Evolutionary conservation across 2,113 vertebrate genomes (phyloP).

Genomic region (Cololabis saira): DNA sequence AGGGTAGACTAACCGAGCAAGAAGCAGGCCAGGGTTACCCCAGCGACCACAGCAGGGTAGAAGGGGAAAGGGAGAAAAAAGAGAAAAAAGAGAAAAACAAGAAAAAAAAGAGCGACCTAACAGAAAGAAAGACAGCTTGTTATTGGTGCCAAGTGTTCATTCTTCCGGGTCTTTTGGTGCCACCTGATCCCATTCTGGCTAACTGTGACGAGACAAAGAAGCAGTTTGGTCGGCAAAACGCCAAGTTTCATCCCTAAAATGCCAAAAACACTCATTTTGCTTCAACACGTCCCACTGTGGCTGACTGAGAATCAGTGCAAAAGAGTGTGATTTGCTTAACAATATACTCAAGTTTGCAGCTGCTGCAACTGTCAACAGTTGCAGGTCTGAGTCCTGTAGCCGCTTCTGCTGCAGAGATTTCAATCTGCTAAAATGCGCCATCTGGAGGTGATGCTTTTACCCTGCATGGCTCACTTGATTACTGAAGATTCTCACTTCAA

Average conservation of each 20-base stretch:
- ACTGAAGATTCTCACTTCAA: slow-evolving; percentile 21
- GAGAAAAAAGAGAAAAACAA: neutral
- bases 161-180: slow-evolving; percentile 36
- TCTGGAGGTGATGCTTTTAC: slow-evolving; percentile 44
- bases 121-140: slow-evolving; percentile 35
- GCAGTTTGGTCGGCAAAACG: neutral
- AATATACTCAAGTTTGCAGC: slow-evolving; percentile 5
- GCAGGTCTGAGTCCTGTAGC: slow-evolving; percentile 21
- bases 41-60: slow-evolving; percentile 67
- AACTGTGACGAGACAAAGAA: slow-evolving; percentile 25
- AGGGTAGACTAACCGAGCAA: slow-evolving; percentile 72
- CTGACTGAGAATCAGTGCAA: slow-evolving; percentile 14
- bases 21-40: slow-evolving; percentile 74
- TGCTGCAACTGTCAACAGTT: slow-evolving; percentile 13
- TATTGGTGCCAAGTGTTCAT: slow-evolving; percentile 59
- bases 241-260: neutral
- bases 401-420: slow-evolving; percentile 10
- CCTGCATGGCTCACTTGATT: slow-evolving; percentile 7
- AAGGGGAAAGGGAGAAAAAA: slow-evolving; percentile 3
- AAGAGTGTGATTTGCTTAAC: neutral
- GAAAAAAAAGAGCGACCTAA: neutral
- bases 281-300: neutral
- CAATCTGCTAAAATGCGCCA: slow-evolving; percentile 46
- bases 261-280: neutral
- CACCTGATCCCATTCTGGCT: slow-evolving; percentile 48